Base-by-base conservation (phyloP, 2,113 vertebrate genomes). In the Rhodinocichla rosea region DNA sequence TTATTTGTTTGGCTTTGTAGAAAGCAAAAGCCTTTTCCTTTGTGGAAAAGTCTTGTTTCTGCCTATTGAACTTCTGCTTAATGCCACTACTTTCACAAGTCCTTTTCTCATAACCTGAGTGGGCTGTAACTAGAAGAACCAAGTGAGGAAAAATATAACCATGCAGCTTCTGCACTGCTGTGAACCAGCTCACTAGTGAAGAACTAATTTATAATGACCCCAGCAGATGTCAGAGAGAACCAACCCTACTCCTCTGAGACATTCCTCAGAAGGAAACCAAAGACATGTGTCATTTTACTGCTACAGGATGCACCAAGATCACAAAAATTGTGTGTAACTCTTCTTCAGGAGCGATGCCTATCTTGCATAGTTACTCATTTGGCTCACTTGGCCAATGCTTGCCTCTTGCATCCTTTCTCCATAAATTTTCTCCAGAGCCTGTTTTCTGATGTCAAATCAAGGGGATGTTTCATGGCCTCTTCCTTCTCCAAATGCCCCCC, bases 191-290 rank as follows among this genome's bases (percentile, higher is more conserved):
- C 3, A 3, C 13, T 59, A 32, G 6, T 56, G 26, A 16, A 76
- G 13, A 44, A 52, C 18, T 21, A 39, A 22, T 63, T 63, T 15
- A 39, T 13, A 73, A 15, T 21, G 6, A 52, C 22, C 4, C 15
- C 32, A 89, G 28, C 23, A 73, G 8, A 15, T 9, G 15, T 21
- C 10, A 5, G 24, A 55, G 86, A 60, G 30, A 55, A 14, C 10
- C 37, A 75, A 4, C 11, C 15, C 15, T 78, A 12, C 39, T 76
- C 3, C 10, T 67, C n/a, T 0, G 0, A 71, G 44, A 9, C 23
- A 14, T 50, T 39, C 56, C n/a, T 85, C 30, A 93, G 67, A 85
- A 20, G 10, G 62, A 50, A 89, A 69, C 3, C 67, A 85, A 49
- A 91, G 14, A 9, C 3, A 0, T 26, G 10, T 53, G 44, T 45